A percentile compares a stretch with the other conserved stretches of the same genome.
Conservation (phyloP, 2,888 invertebrate genomes). For the Limnephilus auricula region DNA sequence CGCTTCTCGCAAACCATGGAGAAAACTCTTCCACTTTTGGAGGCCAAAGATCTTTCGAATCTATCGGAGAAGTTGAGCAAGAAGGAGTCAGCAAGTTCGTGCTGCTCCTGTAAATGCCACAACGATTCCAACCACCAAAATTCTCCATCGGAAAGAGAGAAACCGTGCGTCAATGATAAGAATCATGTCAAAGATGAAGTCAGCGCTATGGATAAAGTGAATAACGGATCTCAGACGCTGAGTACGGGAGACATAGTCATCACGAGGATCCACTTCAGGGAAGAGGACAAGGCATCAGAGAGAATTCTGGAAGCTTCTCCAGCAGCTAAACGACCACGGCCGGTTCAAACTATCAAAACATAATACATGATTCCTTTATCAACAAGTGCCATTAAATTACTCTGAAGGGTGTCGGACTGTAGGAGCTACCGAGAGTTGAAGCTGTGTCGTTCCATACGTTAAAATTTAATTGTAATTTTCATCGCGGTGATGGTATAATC, state of each 20-base stretch:
- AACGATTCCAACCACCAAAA: conserved; percentile 66
- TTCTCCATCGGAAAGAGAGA: conserved; percentile 55
- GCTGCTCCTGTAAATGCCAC: conserved; percentile 79
- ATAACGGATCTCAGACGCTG: conserved; percentile 85
- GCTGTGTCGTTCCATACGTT: conserved; percentile 20
- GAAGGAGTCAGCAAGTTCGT: conserved; percentile 69
- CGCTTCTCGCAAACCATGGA: conserved; percentile 77
- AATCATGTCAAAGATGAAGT: conserved; percentile 69
- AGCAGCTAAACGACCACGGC: conserved; percentile 69
- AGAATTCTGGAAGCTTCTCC: conserved; percentile 76
- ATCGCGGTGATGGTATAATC: conserved; percentile 42
- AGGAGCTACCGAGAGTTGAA: background rate
- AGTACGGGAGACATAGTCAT: conserved; percentile 96
- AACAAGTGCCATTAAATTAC: conserved; percentile 62
- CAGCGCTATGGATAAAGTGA: conserved; percentile 56
- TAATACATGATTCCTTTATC: conserved; percentile 57
- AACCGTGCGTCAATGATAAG: conserved; percentile 69
- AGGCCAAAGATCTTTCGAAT: conserved; percentile 76
- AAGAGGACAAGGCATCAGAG: conserved; percentile 76
- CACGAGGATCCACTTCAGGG: conserved; percentile 84
- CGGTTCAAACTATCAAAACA: conserved; percentile 56
- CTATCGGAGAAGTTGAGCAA: conserved; percentile 74
- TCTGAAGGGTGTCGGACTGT: conserved; percentile 29
- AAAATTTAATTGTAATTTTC: conserved; percentile 35
- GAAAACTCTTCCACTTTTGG: conserved; percentile 76